Evolutionary conservation across 2,888 invertebrate genomes (phyloP), one percentile per base, ranked within the genome.

Genomic region (Euspilapteryx auroguttella): DNA sequence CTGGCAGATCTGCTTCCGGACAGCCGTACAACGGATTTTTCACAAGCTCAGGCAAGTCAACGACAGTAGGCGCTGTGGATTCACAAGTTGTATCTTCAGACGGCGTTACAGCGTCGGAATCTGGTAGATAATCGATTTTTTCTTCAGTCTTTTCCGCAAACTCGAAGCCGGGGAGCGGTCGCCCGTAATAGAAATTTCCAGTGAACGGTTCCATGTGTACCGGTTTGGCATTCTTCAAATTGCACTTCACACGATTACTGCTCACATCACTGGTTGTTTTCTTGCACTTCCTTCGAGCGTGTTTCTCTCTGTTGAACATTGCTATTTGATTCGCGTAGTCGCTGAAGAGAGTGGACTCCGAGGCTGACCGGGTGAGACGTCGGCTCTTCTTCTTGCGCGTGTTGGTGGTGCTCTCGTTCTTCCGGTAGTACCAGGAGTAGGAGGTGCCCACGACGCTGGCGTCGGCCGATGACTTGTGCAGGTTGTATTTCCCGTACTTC

Each of bases 401-500:
- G 15, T 55, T 47, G n/a, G 58, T 47, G 17, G 17, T 17, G 41
- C 57, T 57, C 30, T 73, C 62, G 37, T 58, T 66, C 49, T 69
- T 69, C 45, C 47, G 63, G 49, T 76, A 77, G 47, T 73, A 73
- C 77, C 77, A 77, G 32, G 77, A 77, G 40, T 69, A 73, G 23
- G 76, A 75, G 25, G 77, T 76, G 31, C 71, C 73, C 38, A 73
- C 53, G n/a, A n/a, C n/a, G 40, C 68, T 73, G 42, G 61, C 44
- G 44, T 71, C 65, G 37, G 66, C 57, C 38, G 71, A 65, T 38
- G 62, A 66, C 53, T 75, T 75, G 49, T 66, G 57, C 37, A 77
- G 59, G 55, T 71, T 57, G 53, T 77, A 77, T 61, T 76, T 77
- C 49, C 77, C 76, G 61, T 77, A 55, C 55, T 75, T 76, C 77